Evolutionary conservation across 1,140 invertebrate species (phyloP).

Genomic region (Vollenhovia emeryi): DNA sequence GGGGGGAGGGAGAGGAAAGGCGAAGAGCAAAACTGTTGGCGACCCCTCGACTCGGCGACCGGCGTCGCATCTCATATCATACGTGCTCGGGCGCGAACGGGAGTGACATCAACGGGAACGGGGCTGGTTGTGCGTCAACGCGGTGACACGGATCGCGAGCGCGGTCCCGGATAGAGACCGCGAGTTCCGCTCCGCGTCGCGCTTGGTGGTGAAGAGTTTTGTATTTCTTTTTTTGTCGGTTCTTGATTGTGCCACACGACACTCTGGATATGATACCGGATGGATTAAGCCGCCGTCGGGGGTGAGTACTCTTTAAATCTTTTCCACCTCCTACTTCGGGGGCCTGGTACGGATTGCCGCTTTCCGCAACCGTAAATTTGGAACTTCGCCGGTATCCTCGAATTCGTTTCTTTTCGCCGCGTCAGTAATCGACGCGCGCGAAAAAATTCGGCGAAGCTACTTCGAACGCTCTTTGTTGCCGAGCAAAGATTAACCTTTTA

Average conservation of each 20-base stretch:
- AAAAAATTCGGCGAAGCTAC: background rate
- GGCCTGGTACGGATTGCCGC: background rate
- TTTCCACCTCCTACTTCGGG: no score
- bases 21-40: background rate
- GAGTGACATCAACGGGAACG: conserved; percentile 47
- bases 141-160: conserved; percentile 31
- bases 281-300: conserved; percentile 65
- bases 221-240: conserved; percentile 37
- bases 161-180: background rate
- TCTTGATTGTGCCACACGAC: conserved; percentile 66
- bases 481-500: no score
- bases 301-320: conserved; percentile 53
- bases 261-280: conserved; percentile 72
- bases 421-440: background rate
- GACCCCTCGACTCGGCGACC: background rate
- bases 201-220: conserved; percentile 50
- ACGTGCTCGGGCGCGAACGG: background rate
- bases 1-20: no score
- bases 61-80: background rate
- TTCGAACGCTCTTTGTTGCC: background rate
- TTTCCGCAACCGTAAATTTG: background rate
- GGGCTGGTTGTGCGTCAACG: conserved; percentile 53
- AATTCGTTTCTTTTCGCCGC: background rate
- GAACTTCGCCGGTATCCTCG: background rate
- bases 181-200: conserved; percentile 15